These are phyloP conservation scores for Takifugu rubripes DNA, from an alignment of 2,797 vertebrate species.

Conservation along the genomic window DNA sequence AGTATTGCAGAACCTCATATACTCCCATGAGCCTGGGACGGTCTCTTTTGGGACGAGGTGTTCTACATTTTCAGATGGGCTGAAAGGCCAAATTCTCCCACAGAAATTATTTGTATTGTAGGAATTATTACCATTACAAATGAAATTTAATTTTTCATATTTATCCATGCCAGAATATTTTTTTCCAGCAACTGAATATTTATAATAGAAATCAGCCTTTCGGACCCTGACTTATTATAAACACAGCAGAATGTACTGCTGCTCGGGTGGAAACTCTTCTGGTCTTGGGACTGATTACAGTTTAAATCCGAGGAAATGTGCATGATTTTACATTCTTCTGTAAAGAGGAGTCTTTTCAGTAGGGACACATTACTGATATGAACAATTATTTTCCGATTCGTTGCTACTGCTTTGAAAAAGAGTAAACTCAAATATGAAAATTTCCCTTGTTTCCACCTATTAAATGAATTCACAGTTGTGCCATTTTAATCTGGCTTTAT, in stretches of 20 bases:
- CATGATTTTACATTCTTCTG: slow-evolving; percentile 14
- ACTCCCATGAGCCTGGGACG: slow-evolving; percentile 21
- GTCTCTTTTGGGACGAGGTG: slow-evolving; percentile 23
- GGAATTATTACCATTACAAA: slow-evolving; percentile 32
- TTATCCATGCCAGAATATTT: slow-evolving; percentile 8
- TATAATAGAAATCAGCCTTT: slow-evolving; percentile 22
- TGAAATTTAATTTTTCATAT: neutral
- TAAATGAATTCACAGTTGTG: slow-evolving; percentile 54
- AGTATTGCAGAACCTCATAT: neutral
- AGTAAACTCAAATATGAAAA: slow-evolving; percentile 20
- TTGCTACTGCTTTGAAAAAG: neutral
- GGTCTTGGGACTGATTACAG: slow-evolving; percentile 6
- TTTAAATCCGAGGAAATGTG: slow-evolving; percentile 14
- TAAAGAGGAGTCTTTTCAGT: slow-evolving; percentile 16
- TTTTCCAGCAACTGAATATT: slow-evolving; percentile 34
- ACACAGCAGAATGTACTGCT: slow-evolving; percentile 25
- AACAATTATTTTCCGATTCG: slow-evolving; percentile 7
- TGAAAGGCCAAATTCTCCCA: slow-evolving; percentile 20
- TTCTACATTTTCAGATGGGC: slow-evolving; percentile 34
- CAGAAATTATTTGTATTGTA: slow-evolving; percentile 17
- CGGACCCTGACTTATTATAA: slow-evolving; percentile 32
- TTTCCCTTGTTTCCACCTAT: slow-evolving; percentile 22
- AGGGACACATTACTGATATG: neutral
- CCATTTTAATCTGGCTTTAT: slow-evolving; percentile 57
- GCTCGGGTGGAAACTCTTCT: slow-evolving; percentile 13